Conservation (phyloP, 2,797 vertebrate species). For the Gymnodraco acuticeps region DNA sequence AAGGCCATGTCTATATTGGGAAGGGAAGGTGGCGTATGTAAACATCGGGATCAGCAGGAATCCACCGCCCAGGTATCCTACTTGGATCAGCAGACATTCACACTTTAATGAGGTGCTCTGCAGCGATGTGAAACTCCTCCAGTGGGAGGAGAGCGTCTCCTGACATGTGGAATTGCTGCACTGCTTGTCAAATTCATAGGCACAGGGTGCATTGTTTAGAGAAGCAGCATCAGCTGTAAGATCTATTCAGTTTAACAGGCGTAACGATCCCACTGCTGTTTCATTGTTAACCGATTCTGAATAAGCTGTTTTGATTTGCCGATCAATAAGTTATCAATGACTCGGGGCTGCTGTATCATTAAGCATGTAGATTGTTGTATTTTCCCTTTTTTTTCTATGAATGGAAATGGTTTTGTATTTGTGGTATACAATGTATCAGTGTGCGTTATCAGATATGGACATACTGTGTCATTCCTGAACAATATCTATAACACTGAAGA, state of each 20-base stretch:
- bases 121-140: conserved; percentile 43
- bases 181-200: conserved; percentile 52
- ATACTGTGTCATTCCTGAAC: not conserved
- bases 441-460: not conserved
- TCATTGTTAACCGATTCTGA: conserved; percentile 19
- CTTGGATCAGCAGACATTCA: conserved; percentile 51
- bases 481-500: not conserved
- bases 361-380: not conserved
- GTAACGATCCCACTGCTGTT: conserved; percentile 16
- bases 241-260: conserved; percentile 9
- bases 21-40: conserved; percentile 20
- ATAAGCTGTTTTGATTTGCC: conserved; percentile 5
- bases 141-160: conserved; percentile 33
- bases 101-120: conserved; percentile 46
- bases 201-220: conserved; percentile 34
- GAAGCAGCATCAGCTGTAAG: conserved; percentile 12
- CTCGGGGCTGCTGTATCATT: not conserved
- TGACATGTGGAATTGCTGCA: conserved; percentile 57
- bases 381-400: not conserved
- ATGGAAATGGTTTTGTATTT: not conserved
- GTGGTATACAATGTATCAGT: not conserved
- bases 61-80: conserved; percentile 32
- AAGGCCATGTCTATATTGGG: conserved; percentile 14
- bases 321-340: conserved; percentile 16
- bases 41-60: conserved; percentile 52